Base-by-base conservation (phyloP, 92 coral and sea anemone genomes). In the Palythoa grandiflora region DNA sequence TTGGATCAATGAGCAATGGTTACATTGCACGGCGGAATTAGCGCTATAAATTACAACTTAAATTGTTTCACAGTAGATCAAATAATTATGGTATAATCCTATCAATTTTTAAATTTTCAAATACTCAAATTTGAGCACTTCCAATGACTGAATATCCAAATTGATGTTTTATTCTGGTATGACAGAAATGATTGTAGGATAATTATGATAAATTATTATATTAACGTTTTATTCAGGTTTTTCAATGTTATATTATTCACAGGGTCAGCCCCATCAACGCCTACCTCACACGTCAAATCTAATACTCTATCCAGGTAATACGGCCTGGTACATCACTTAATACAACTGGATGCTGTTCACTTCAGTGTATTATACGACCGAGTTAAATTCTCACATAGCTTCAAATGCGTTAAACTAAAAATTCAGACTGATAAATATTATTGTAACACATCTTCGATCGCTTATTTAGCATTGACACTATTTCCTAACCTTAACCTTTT, bases 251-350 rank as follows among this genome's bases (percentile, higher is more conserved):
- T 77, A 4, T 53, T 17, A 16, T 77, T 57, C 53, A 19, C 83
- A 78, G 71, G 52, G 38, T 39, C 68, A 15, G 48, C 54, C 59
- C 83, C 83, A 57, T 55, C 83, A 57, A 78, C 48, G 68, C 20
- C 83, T 17, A 72, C 77, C 21, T 35, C 83, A 57, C 38, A 76
- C 12, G 38, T 53, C 44, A 77, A 37, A 77, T 13, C 81, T 2
- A 77, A 77, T 11, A 40, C 68, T 6, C 54, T 78, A 38, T 63
- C 83, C 8, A 78, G 83, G 83, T 78, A 78, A 78, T 57, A 36
- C 19, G 20, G 38, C 68, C 38, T 36, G 68, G 28, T 14, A 8
- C 15, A 17, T 36, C 21, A 17, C 53, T 54, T 28, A 40, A 3
- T 15, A 35, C 54, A 15, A 20, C 16, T 73, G 38, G 53, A 17